A percentile compares a stretch with the other conserved stretches of the same genome.
phyloP scores from a whole-genome alignment of 2,888 invertebrate genomes.

The Chaetogeoica ovagalla region DNA sequence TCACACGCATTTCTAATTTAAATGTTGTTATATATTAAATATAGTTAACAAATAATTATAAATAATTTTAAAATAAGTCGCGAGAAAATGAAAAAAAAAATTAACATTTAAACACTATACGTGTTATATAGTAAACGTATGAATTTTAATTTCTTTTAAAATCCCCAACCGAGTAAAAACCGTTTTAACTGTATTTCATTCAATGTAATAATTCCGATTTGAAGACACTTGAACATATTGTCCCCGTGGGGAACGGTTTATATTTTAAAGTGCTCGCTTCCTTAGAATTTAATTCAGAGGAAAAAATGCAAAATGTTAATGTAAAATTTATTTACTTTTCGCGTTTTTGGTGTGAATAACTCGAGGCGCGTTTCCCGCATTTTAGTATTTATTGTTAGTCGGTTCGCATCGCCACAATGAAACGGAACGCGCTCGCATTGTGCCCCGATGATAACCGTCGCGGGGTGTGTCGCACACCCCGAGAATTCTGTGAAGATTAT shows the following conservation, averaged over 20 bases:
- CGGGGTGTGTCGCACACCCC: no score
- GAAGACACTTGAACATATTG: conserved; percentile 17
- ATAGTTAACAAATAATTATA: no score
- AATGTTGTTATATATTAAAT: no score
- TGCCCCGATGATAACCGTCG: no score
- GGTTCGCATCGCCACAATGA: background rate
- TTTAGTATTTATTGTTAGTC: conserved; percentile 5
- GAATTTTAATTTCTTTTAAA: conserved; percentile 16
- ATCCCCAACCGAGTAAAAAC: conserved; percentile 1
- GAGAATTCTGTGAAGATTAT: no score
- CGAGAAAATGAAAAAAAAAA: background rate
- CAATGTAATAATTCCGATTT: background rate
- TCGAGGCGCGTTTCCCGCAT: background rate
- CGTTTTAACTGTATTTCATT: conserved; percentile 2
- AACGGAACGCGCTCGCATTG: background rate
- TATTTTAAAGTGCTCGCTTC: conserved; percentile 14
- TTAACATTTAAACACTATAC: background rate
- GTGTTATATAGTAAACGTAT: background rate
- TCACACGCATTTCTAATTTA: no score
- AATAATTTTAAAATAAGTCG: no score
- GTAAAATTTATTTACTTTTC: conserved; percentile 23
- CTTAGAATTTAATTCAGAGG: conserved; percentile 6
- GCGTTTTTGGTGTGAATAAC: background rate
- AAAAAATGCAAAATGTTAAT: conserved; percentile 3
- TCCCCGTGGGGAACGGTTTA: conserved; percentile 27